A percentile compares a stretch with the other conserved stretches of the same genome.
Evolutionary conservation across 2,113 vertebrate genomes (phyloP).

Genomic region (Scomber japonicus): DNA sequence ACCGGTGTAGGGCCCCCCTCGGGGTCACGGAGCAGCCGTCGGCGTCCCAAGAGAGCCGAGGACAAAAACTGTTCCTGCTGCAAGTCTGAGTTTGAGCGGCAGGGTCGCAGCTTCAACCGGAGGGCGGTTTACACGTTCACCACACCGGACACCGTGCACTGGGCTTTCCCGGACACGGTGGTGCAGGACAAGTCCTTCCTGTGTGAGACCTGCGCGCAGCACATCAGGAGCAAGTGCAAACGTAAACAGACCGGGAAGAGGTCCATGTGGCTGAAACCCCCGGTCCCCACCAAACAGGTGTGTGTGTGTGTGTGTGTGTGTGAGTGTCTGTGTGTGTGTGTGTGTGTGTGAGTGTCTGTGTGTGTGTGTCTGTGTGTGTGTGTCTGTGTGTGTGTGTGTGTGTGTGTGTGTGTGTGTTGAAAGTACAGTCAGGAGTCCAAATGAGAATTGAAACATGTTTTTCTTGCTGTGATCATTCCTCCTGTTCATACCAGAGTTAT

Average conservation of each 20-base stretch:
- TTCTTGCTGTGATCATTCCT: no score
- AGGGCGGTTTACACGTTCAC: conserved; percentile 77
- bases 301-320: not conserved
- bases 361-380: no score
- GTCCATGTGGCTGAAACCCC: conserved; percentile 66
- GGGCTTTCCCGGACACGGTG: conserved; percentile 63
- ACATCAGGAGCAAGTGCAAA: conserved; percentile 60
- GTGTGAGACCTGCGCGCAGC: conserved; percentile 75
- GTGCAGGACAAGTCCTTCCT: conserved; percentile 68
- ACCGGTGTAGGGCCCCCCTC: fast-evolving
- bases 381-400: no score
- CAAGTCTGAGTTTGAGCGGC: conserved; percentile 63
- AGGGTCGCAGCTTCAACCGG: conserved; percentile 76
- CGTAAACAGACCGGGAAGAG: conserved; percentile 61
- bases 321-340: no score
- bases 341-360: no score
- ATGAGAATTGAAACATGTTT: no score
- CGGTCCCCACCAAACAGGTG: conserved; percentile 45
- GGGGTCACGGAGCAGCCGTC: not conserved
- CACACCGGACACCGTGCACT: conserved; percentile 65
- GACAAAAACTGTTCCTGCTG: conserved; percentile 69
- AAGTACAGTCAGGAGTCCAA: no score
- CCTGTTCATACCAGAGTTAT: no score
- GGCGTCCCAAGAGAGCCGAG: conserved; percentile 40
- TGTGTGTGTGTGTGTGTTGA: no score